A percentile compares a stretch with the other conserved stretches of the same genome.
phyloP scores from a whole-genome alignment of 2,888 invertebrate genomes.

The Lasioglossum morio region DNA sequence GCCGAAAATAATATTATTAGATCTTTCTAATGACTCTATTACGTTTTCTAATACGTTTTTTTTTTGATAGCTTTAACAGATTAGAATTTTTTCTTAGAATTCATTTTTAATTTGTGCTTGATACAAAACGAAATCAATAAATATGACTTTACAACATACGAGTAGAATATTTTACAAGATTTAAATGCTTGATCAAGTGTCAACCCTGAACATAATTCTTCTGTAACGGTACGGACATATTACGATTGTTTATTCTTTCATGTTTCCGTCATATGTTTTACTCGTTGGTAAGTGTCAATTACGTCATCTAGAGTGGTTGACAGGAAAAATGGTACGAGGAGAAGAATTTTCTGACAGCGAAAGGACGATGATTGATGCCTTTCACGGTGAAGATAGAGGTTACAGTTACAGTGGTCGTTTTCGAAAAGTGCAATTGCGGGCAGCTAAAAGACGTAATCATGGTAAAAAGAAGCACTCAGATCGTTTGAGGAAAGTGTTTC shows the following conservation, averaged over 20 bases:
- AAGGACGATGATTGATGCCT: conserved; percentile 1
- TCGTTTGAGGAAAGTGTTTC: background rate
- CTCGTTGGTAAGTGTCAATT: background rate
- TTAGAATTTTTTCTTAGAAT: no score
- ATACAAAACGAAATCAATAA: no score
- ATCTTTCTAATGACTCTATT: no score
- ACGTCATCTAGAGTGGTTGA: background rate
- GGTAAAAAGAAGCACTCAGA: background rate
- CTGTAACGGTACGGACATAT: background rate
- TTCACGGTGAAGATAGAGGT: background rate
- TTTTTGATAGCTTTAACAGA: no score
- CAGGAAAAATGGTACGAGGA: background rate
- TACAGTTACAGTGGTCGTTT: background rate
- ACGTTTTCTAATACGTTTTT: no score
- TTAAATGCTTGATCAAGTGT: background rate
- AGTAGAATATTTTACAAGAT: background rate
- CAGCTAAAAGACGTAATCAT: background rate
- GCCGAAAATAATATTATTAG: no score
- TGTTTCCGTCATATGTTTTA: background rate
- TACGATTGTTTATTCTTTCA: background rate
- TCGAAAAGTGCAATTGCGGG: background rate
- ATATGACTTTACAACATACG: no score
- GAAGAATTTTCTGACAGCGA: background rate
- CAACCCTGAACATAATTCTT: background rate
- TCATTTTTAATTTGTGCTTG: no score